Base-by-base conservation (phyloP, 1,140 invertebrate species). In the Zelostemma sp. region DNA sequence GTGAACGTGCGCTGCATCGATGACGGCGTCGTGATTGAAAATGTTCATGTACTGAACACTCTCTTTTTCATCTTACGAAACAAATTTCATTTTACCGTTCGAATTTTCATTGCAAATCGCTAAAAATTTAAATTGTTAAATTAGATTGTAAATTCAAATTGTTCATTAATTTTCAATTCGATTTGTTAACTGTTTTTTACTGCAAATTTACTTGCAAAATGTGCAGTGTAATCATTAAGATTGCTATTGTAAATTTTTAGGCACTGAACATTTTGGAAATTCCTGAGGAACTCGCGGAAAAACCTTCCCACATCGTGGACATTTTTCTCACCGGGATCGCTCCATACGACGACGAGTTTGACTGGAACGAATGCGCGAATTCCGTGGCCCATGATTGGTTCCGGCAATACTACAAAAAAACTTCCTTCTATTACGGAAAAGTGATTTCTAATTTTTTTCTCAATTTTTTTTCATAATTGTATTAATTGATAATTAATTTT, bases 261-360 rank as follows among this genome's bases (percentile, higher is more conserved):
- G 69, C 66, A 8, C 50, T 57, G 41, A 53, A 49, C 8, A 65
- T 86, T 8, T 62, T 80, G 40, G 60, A 82, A 19, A 54, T 86
- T 0, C 76, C 79, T 14, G 59, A 81, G 33, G 60, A 82, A 51
- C 64, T 85, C 16, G 25, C 43, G 5, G 61, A 76, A 16, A 58
- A 58, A 31, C 72, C 74, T 31, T 54, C 71, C 0, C 68, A 80
- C 43, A 72, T 80, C n/a, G 31, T 84, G 0, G 82, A 86, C 61
- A 57, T 83, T 50, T 83, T 78, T 66, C 41, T 86, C 43, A 47
- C 64, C 40, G 68, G 66, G 33, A 61, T 86, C 50, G 45, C 53
- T 15, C 82, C 83, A 15, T 78, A 59, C 35, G 84, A 86, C 50
- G 28, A 82, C 9, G 83, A 86, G 69, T 73, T 71, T 58, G 69